These are phyloP conservation scores for Tubulanus polymorphus DNA, from an alignment of 2,888 invertebrate genomes.

Conservation along the genomic window DNA sequence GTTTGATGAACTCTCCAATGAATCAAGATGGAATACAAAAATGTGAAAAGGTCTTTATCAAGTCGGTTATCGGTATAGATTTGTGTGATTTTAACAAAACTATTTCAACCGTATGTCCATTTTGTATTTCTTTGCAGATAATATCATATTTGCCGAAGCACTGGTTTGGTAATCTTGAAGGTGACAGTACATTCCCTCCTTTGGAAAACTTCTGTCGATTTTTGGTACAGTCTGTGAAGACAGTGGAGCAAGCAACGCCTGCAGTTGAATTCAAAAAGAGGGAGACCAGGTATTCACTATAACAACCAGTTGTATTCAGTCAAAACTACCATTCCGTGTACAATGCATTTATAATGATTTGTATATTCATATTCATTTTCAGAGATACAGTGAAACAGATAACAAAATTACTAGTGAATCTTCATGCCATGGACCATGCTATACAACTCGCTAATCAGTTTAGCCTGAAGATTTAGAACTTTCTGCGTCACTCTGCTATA, in stretches of 20 bases:
- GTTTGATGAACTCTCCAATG: constrained; percentile 57
- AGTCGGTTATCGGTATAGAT: no score
- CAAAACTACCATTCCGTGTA: no score
- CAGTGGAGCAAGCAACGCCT: constrained; percentile 20
- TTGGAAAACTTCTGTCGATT: constrained; percentile 45
- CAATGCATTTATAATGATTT: no score
- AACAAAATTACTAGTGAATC: constrained; percentile 43
- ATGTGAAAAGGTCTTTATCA: no score
- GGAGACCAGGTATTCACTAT: constrained; percentile 29
- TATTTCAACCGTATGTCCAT: no score
- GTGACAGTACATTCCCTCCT: constrained; percentile 43
- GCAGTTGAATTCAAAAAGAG: constrained; percentile 27
- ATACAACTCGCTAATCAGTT: constrained; percentile 31
- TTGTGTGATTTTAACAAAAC: no score
- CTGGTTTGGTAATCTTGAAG: constrained; percentile 42
- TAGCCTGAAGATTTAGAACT: constrained; percentile 1
- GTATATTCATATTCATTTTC: constrained; percentile 18
- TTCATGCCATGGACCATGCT: constrained; percentile 48
- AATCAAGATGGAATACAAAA: no score
- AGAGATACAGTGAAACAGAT: constrained; percentile 49
- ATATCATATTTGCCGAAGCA: constrained; percentile 46
- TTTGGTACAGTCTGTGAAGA: no score
- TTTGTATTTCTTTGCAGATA: constrained; percentile 2
- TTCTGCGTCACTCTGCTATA: no score
- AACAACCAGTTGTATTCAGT: no score